Base-by-base conservation (phyloP, 2,113 vertebrate species). In the Centropristis striata region DNA sequence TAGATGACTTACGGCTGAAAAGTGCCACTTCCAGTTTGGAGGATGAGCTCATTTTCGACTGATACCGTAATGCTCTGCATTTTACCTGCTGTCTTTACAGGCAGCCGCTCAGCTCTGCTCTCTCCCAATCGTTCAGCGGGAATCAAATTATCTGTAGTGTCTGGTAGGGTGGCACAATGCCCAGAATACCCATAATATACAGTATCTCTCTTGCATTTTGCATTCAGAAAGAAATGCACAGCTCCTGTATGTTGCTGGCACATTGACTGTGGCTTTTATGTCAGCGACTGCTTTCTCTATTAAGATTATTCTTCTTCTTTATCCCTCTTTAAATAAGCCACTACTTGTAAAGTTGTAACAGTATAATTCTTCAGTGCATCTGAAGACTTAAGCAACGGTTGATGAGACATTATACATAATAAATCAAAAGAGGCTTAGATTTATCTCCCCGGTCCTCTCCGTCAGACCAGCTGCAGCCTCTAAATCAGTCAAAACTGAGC, bases 351-450 rank as follows among this genome's bases (percentile, higher is more conserved):
- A 84, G 65, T 79, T 83, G 73, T 87, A 84, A 86, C 83, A 63
- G 84, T 72, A 87, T 90, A 79, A 90, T 87, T 88, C 90, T 81
- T 90, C 83, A 80, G 73, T 78, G 84, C 78, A 87, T 91, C 86
- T 84, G 65, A 86, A 90, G 83, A 90, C 81, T 85, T 87, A 86
- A 90, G 86, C 89, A 90, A 90, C 28, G 71, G 86, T 86, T 93
- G 91, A 93, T 93, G 90, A 93, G 91, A 90, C 89, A 85, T 94
- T 90, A 93, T 93, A 81, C 87, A 91, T 92, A 90, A 93, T 93
- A 90, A 93, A 94, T 94, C 89, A 92, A 92, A 92, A 88, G 79
- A 74, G 83, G 86, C 81, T 92, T 85, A 85, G 91, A 93, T 94
- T 92, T 88, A 92, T 92, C 84, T 92, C 68, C 71, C 50, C 44